phyloP scores from a whole-genome alignment of 2,113 vertebrate genomes.

The Bettongia penicillata region DNA sequence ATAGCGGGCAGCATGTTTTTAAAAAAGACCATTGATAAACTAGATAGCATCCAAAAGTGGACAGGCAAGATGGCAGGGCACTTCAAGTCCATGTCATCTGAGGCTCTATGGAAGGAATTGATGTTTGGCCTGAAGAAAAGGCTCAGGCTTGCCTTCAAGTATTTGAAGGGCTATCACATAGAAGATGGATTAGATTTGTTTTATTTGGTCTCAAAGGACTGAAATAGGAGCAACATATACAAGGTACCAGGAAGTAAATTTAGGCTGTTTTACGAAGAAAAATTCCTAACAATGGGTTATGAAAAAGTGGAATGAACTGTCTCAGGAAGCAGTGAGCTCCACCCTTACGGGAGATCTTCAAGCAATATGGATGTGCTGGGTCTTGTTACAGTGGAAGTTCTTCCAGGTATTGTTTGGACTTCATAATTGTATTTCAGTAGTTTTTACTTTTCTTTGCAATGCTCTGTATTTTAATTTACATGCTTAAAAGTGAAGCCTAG shows the following conservation, averaged over 20 bases:
- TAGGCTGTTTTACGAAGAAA: neutral
- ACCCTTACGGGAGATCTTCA: neutral
- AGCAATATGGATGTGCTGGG: neutral
- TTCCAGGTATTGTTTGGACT: neutral
- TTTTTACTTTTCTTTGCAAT: neutral
- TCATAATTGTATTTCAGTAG: neutral
- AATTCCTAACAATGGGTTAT: neutral
- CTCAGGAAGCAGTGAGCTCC: neutral
- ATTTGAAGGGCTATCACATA: neutral
- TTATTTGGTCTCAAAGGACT: neutral
- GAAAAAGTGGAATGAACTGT: neutral
- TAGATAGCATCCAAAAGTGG: neutral
- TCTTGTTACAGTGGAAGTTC: neutral
- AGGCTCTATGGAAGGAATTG: neutral
- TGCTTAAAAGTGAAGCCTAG: neutral
- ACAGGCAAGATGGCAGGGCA: neutral
- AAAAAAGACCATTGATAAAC: neutral
- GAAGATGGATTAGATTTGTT: neutral
- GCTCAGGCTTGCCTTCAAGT: neutral
- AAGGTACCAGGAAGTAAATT: neutral
- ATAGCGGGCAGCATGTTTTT: neutral
- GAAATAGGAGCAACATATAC: neutral
- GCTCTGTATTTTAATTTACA: neutral
- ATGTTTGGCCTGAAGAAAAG: neutral
- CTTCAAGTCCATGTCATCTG: neutral